Base-by-base conservation (phyloP, 64 coral and sea anemone genomes). In the Montipora cactus region DNA sequence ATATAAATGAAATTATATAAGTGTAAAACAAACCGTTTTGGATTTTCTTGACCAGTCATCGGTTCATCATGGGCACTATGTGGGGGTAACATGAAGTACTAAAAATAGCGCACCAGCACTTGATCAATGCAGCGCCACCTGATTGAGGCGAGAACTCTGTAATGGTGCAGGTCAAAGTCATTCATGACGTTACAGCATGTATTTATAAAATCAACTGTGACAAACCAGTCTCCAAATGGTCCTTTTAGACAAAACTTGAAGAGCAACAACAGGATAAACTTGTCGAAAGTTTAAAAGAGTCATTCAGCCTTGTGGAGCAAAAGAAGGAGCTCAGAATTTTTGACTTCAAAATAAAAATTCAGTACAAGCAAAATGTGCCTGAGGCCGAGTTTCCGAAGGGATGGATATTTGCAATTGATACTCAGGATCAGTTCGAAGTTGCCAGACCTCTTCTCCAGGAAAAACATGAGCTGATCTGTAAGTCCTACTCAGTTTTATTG, bases 391-490 rank as follows among this genome's bases (percentile, higher is more conserved):
- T 74, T 52, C 79, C 79, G 22, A 80, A 82, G 62, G 89, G 89
- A 91, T 62, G 67, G 69, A 59, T 91, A 68, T 90, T 90, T 66
- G 89, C 89, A 44, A 90, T 80, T 47, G 77, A 90, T 70, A 71
- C 25, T 10, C 45, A 83, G 44, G 89, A 91, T 51, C 89, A 91
- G 89, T 91, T 81, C 68, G 59, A 91, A 74, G 67, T 91, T 52
- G 89, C 89, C 44, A 70, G 78, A 91, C 78, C 89, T 81, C 89
- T 82, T 74, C 79, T 83, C 48, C 78, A 91, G 49, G 89, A 91
- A 53, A 91, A 75, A 71, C 77, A 90, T 90, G 89, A 90, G 47
- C 44, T 90, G 46, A 90, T 90, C 22, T 58, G 76, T 90, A 90
- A 90, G 89, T 80, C 28, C 57, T 87, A 74, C 69, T 87, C 84